A percentile compares a stretch with the other conserved stretches of the same genome.
These are phyloP conservation scores for Colostygia pectinataria DNA, from an alignment of 2,888 invertebrate species.

Conservation along the genomic window DNA sequence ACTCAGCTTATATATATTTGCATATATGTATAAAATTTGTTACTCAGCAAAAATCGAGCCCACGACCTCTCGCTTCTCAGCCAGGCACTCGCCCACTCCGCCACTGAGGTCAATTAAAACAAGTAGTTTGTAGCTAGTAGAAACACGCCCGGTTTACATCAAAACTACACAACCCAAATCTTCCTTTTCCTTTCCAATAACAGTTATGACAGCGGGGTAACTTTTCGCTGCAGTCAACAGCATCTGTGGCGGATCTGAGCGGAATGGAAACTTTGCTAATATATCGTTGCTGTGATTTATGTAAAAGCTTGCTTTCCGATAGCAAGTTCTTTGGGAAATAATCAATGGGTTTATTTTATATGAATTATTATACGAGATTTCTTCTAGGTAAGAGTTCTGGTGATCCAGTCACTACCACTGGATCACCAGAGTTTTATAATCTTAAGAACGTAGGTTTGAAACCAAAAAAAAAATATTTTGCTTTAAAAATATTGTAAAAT, in stretches of 20 bases:
- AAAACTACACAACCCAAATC: conserved; percentile 4
- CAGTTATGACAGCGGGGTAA: conserved; percentile 20
- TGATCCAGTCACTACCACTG: too few species aligned
- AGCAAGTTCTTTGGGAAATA: background rate
- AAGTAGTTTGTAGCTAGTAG: background rate
- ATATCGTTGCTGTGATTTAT: conserved; percentile 38
- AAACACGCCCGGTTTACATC: background rate
- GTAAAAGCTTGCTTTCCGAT: conserved; percentile 44
- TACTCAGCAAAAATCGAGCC: too few species aligned
- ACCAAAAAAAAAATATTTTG: too few species aligned
- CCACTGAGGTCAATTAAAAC: too few species aligned
- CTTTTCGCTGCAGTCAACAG: conserved; percentile 24
- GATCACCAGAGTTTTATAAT: too few species aligned
- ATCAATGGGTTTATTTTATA: background rate
- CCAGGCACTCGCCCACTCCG: background rate
- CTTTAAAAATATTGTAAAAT: too few species aligned
- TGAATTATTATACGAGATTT: too few species aligned
- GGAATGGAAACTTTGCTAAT: conserved; percentile 37
- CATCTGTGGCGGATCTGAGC: conserved; percentile 22
- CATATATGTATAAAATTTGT: too few species aligned
- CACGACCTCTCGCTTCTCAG: too few species aligned
- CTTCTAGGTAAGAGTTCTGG: too few species aligned
- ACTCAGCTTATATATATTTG: too few species aligned
- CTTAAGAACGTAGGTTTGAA: too few species aligned
- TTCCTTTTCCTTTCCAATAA: conserved; percentile 17